A percentile compares a stretch with the other conserved stretches of the same genome.
Evolutionary conservation across 2,113 vertebrate genomes (phyloP).

Genomic region (Centrocercus urophasianus): DNA sequence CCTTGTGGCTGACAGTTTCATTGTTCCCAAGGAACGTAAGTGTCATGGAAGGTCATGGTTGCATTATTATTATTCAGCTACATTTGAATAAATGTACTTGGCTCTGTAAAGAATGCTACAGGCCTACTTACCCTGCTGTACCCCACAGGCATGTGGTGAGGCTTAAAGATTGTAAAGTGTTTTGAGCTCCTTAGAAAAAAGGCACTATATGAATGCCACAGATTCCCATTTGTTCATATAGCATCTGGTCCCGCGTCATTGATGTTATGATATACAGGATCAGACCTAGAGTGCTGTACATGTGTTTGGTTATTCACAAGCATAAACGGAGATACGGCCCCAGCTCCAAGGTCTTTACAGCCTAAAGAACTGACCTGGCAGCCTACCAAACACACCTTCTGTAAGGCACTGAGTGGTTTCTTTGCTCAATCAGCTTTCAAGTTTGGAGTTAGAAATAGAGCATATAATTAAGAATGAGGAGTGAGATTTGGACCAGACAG

Average conservation of each 20-base stretch:
- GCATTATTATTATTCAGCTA: constrained; percentile 75
- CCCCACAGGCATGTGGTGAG: constrained; percentile 71
- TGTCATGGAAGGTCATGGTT: constrained; percentile 76
- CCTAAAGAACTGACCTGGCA: constrained; percentile 21
- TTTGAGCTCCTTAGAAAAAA: constrained; percentile 62
- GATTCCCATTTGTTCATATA: constrained; percentile 65
- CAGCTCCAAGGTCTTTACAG: not conserved
- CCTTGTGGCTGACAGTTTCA: constrained; percentile 71
- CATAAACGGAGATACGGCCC: not conserved
- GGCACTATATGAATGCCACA: constrained; percentile 61
- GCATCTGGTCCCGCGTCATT: constrained; percentile 54
- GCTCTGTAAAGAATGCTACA: constrained; percentile 69
- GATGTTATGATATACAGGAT: constrained; percentile 32
- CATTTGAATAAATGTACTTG: constrained; percentile 78
- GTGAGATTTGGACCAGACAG: not conserved
- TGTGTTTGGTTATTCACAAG: constrained; percentile 24
- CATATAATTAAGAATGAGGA: not conserved
- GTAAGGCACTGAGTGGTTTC: not conserved
- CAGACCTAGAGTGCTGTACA: not conserved
- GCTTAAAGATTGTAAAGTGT: constrained; percentile 72
- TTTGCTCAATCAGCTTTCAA: not conserved
- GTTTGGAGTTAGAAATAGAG: not conserved
- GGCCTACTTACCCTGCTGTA: constrained; percentile 71
- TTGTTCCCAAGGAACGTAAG: constrained; percentile 74
- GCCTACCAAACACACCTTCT: constrained; percentile 43